Base-by-base conservation (phyloP, 2,888 invertebrate genomes). In the Orthonevra nobilis region DNA sequence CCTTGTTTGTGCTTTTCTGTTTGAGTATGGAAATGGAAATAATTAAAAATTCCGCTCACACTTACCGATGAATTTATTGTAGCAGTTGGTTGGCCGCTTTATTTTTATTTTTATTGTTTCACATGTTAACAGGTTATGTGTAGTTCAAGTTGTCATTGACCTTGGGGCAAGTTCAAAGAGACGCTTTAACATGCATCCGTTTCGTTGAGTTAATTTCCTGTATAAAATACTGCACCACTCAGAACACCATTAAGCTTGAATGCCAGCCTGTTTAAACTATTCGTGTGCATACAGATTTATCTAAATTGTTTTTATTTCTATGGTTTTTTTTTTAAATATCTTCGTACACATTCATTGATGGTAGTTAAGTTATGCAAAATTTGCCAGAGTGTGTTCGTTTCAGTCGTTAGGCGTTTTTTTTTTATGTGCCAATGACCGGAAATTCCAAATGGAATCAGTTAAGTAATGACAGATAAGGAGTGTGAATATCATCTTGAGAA, bases 91-190 rank as follows among this genome's bases (percentile, higher is more conserved):
- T 40, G 20, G 32, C 17, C 17, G 6, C 12, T 34, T 36, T n/a
- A 7, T 9, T 68, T 19, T 63, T 50, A 7, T 38, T 54, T 28
- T 64, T 42, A 34, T 48, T 36, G 7, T 32, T 34, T 42, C 15
- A 32, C 15, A 63, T 54, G 68, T 63, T 63, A 75, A 75, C 63
- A 38, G 56, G 70, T 56, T 77, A 64, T 64, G 63, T 32, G 40
- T 56, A 40, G 32, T 61, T 63, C 20, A 42, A 44, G 42, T 75
- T 63, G 52, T 7, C 75, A 63, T 70, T 75, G 70, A 77, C 70
- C 75, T 77, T 77, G 70, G n/a, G 17, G 7, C 70, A 77, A 77
- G 75, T 77, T 77, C 75, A 77, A 61, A 68, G 46, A 38, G 12
- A 17, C 6, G 19, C 19, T 40, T 28, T 28, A n/a, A 17, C 28